Evolutionary conservation across 1,140 invertebrate genomes (phyloP), one percentile per base, ranked within the genome.

Genomic region (Drosophila nasuta): DNA sequence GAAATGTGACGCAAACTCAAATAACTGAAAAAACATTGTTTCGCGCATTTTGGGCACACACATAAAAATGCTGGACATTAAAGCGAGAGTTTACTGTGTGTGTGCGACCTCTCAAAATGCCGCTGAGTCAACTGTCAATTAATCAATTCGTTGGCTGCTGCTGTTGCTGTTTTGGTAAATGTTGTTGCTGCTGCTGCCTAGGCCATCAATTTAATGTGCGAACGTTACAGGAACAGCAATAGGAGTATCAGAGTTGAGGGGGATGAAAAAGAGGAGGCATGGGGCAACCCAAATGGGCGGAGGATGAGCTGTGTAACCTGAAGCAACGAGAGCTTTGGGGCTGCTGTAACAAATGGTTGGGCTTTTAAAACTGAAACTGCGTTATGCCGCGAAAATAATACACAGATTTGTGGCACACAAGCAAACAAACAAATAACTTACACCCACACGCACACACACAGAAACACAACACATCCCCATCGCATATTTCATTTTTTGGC

Each of bases 61-160:
- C 63, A 72, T 75, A 64, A 79, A 73, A 72, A 33, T 60, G 56
- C 28, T 35, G 66, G 58, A 69, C 51, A 58, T 52, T 52, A 52
- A 6, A 6, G 5, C 33, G 33, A 57, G 30, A 57, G 8, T 20
- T n/a, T 41, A 57, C 54, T 38, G 56, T n/a, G n/a, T n/a, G n/a
- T 30, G 33, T 2, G 41, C 10, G 56, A 7, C 35, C 41, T 38
- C 58, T 57, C 17, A 30, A 68, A 66, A 81, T 68, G 65, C n/a
- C 63, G 83, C 80, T 88, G 80, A 87, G 67, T 87, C 77, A 83
- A 83, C 80, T 81, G 85, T 75, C 83, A 89, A 87, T 87, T 87
- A 87, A 87, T 87, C 83, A 87, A 88, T 87, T 80, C 45, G 67
- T 38, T 57, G 49, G 64, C 57, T 54, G 30, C 33, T 56, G 30